Base-by-base conservation (phyloP, 2,888 invertebrate species). In the Erebia aethiops region DNA sequence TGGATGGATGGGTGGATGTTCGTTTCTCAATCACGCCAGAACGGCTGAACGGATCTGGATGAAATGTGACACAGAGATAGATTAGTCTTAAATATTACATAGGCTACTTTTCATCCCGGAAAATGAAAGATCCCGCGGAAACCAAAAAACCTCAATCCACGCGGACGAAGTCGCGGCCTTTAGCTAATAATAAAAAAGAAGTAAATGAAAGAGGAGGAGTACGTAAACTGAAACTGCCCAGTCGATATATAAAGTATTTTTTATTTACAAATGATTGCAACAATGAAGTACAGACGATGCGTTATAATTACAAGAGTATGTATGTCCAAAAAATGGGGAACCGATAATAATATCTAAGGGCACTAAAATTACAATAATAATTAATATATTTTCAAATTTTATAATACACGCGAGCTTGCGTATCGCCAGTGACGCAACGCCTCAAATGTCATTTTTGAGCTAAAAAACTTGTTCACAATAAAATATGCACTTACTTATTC, bases 261-360 rank as follows among this genome's bases (percentile, higher is more conserved):
- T 94, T 94, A 94, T 94, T 94, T 94, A 94, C 94, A 94, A 94
- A 93, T 94, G 93, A 92, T 93, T 91, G 93, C 94, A 94, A 94
- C 94, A 94, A 91, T 92, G 91, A 91, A 90, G 84, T 93, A 93
- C 89, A 92, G 92, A 91, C 90, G 89, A 92, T 92, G 92, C 92
- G 88, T 88, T 92, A 89, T 92, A 92, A 91, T 92, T 92, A 92
- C 92, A 93, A 80, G 91, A 93, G 90, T 91, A 91, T 82, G 82
- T 83, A 82, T 90, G 89, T 91, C 87, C 88, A 88, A 92, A 91
- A 89, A 89, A 92, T 90, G 91, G 90, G 88, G 90, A 90, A 89
- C 89, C 82, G 87, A 89, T 92, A 92, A 92, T 93, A 67, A 67
- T 67, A 67, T 67, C 92, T 92, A 91, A 89, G 87, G 92, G 92